Evolutionary conservation across 2,113 vertebrate species (phyloP).

Genomic region (Xiphophorus maculatus): DNA sequence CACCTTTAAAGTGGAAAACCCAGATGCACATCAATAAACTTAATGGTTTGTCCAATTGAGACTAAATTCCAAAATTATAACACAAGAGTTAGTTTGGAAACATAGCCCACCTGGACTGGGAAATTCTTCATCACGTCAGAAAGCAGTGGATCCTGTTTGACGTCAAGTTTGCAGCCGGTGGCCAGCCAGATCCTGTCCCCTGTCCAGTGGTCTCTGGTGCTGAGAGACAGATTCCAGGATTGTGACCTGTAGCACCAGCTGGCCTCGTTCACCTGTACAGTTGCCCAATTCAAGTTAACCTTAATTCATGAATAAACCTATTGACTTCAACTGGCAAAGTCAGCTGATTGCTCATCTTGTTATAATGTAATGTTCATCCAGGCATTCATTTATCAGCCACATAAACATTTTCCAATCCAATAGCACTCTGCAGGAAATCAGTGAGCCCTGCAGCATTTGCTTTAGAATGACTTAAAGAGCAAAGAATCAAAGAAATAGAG

Average conservation of each 20-base stretch:
- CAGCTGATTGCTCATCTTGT: background rate
- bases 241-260: constrained; percentile 79
- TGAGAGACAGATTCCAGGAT: constrained; percentile 72
- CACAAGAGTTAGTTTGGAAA: background rate
- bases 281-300: background rate
- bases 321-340: background rate
- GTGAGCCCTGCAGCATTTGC: too few species aligned
- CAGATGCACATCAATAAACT: background rate
- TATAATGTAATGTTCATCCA: background rate
- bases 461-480: background rate
- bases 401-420: background rate
- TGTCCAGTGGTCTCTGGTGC: constrained; percentile 66
- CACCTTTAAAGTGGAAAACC: constrained; percentile 55
- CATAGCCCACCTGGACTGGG: constrained; percentile 72
- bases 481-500: background rate
- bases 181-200: constrained; percentile 82
- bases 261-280: constrained; percentile 72
- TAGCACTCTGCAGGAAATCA: background rate
- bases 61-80: too few species aligned
- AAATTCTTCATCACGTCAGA: constrained; percentile 74
- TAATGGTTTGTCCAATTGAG: background rate
- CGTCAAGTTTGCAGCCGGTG: constrained; percentile 81
- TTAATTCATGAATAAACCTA: background rate
- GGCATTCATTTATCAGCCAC: background rate
- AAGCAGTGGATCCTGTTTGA: constrained; percentile 76